Conservation (phyloP, 2,797 vertebrate genomes). For the Ceyx erithaca region DNA sequence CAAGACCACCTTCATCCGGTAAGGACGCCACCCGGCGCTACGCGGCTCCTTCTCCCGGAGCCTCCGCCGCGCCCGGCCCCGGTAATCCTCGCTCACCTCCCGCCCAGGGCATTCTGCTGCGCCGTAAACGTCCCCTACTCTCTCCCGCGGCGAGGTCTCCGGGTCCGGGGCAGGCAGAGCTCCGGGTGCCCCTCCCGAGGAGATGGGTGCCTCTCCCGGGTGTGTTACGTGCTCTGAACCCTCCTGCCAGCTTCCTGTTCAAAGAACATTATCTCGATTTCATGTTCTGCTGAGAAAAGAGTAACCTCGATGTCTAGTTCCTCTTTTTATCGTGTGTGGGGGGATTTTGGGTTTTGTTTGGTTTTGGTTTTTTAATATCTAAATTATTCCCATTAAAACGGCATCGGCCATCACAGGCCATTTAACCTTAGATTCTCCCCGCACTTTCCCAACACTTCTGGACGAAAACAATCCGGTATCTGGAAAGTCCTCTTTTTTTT, state of each 20-base stretch:
- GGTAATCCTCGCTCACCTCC: fast-evolving
- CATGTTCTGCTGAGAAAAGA: neutral
- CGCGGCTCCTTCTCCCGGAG: neutral
- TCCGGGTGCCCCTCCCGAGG: fast-evolving
- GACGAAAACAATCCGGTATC: fast-evolving
- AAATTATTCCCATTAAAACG: neutral
- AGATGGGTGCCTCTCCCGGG: neutral
- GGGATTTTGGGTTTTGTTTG: neutral
- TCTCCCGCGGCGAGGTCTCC: neutral
- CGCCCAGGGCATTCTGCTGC: neutral
- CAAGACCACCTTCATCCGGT: slow-evolving; percentile 97
- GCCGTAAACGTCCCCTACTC: neutral
- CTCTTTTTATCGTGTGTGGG: neutral
- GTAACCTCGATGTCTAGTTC: neutral
- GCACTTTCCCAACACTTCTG: neutral
- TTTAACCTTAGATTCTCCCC: neutral
- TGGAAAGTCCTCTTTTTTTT: fast-evolving
- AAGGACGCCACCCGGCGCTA: neutral
- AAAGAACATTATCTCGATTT: neutral
- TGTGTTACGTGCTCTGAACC: fast-evolving
- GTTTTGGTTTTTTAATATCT: neutral
- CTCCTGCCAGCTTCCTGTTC: neutral
- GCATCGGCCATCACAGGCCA: fast-evolving
- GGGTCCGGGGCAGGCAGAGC: neutral
- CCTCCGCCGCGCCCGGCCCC: neutral